Base-by-base conservation (phyloP, 2,113 vertebrate genomes). In the Anguilla japonica region DNA sequence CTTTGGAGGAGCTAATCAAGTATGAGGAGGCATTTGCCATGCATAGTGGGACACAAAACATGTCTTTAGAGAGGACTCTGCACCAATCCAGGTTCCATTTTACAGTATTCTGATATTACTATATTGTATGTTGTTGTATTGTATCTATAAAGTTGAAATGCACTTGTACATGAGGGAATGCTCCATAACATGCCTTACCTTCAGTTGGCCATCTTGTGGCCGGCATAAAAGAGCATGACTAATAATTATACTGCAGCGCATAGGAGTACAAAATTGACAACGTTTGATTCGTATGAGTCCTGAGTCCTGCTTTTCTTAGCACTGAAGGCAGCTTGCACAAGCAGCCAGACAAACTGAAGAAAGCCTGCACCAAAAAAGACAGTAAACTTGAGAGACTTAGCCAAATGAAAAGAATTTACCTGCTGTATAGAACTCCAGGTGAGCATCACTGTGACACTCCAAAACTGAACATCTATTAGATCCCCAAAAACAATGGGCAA, bases 321-420 rank as follows among this genome's bases (percentile, higher is more conserved):
- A n/a, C 82, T 53, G 67, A 84, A 50, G 39, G 16, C 39, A 67
- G 63, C 43, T 63, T 82, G n/a, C 60, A 57, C 43, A 82, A 81
- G 2, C 81, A 60, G n/a, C 29, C 79, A 46, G 57, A 81, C 78
- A 83, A 43, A 13, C 63, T 71, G 41, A 43, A 41, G 40, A 71
- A 75, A 43, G 13, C 41, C 5, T 46, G 22, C 41, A 71, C 63
- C 8, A 13, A 43, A 6, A 87, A 60, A 83, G 26, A 46, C 26
- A 78, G 34, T 18, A 60, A 82, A 82, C 46, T 8, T 20, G 43
- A 22, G 7, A 83, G 83, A 39, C 79, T 89, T 67, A 79, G 81
- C 41, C 71, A 81, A 46, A 88, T 86, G 80, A 89, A 79, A 87
- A 85, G 41, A n/a, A n/a, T 85, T 53, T 89, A 89, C 80, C 50